Evolutionary conservation across 2,888 invertebrate species (phyloP).

Genomic region (Leuctra nigra): DNA sequence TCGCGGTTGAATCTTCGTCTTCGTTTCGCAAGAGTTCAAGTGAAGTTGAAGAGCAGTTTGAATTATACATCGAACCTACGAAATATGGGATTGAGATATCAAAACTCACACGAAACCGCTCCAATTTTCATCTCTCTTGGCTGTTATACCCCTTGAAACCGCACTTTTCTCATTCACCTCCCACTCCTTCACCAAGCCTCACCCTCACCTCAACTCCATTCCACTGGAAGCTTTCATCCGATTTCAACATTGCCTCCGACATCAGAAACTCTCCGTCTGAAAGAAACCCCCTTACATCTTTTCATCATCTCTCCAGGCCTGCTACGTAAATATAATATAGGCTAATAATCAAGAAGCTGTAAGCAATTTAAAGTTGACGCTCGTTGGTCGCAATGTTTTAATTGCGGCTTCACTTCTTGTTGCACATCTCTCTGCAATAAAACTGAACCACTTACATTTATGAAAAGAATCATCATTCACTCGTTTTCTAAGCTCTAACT

Average conservation of each 20-base stretch:
- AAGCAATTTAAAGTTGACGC: neutral
- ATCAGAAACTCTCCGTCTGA: neutral
- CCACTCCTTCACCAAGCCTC: neutral
- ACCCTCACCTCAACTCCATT: neutral
- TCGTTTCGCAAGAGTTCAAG: neutral
- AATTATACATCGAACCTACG: slow-evolving; percentile 22
- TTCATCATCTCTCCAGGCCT: neutral
- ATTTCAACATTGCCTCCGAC: neutral
- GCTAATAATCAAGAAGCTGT: neutral
- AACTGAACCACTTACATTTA: too few species aligned
- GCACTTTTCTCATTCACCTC: neutral
- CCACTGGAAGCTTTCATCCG: neutral
- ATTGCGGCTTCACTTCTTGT: too few species aligned
- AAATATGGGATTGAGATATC: slow-evolving; percentile 22
- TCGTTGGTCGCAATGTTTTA: neutral
- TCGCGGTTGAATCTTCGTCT: neutral
- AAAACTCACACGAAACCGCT: slow-evolving; percentile 8
- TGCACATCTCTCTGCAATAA: too few species aligned
- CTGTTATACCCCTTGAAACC: neutral
- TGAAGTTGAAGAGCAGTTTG: slow-evolving; percentile 19
- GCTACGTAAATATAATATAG: slow-evolving; percentile 7
- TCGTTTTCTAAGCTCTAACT: too few species aligned
- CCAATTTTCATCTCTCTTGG: slow-evolving; percentile 7
- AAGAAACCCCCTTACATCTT: slow-evolving; percentile 3
- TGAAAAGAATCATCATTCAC: too few species aligned